Evolutionary conservation across 1,140 invertebrate genomes (phyloP), one percentile per base, ranked within the genome.

Genomic region (Phthorimaea operculella): DNA sequence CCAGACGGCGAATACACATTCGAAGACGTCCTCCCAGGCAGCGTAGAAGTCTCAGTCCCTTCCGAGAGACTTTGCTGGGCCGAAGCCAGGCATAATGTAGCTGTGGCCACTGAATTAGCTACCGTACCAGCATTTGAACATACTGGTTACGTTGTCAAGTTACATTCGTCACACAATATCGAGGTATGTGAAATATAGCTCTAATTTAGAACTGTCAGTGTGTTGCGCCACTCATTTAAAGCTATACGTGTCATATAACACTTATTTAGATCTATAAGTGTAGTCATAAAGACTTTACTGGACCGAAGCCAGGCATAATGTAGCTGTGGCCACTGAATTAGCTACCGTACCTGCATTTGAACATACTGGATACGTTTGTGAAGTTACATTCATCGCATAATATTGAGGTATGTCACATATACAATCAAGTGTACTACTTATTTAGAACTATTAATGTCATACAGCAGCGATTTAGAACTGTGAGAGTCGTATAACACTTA

Each of bases 271-370:
- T n/a, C n/a, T n/a, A n/a, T n/a, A n/a, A n/a, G n/a, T n/a, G n/a
- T n/a, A n/a, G n/a, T n/a, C n/a, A n/a, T n/a, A n/a, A n/a, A 89
- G 89, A 52, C 91, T 93, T 56, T 96, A 94, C 72, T 97, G 94
- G 92, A 86, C 90, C 48, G 88, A 87, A 53, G 77, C 89, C 0
- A 88, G 87, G 17, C 88, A 92, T 47, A 86, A 87, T 33, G 83
- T 95, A 5, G 87, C 87, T 33, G 88, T 96, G 4, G 89, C 89
- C 7, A 88, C 90, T 12, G 89, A 90, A 51, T 87, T 87, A 55
- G 89, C 91, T 12, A 79, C 87, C 48, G 89, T 91, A n/a, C 88
- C 93, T 0, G 73, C 87, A 0, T 95, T 97, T 68, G 74, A 88
- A 11, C 93, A 96, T 70, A 91, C 85, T 50, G 95, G 95, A 4